Evolutionary conservation across 2,113 vertebrate genomes (phyloP).

Genomic region (Clarias magur): DNA sequence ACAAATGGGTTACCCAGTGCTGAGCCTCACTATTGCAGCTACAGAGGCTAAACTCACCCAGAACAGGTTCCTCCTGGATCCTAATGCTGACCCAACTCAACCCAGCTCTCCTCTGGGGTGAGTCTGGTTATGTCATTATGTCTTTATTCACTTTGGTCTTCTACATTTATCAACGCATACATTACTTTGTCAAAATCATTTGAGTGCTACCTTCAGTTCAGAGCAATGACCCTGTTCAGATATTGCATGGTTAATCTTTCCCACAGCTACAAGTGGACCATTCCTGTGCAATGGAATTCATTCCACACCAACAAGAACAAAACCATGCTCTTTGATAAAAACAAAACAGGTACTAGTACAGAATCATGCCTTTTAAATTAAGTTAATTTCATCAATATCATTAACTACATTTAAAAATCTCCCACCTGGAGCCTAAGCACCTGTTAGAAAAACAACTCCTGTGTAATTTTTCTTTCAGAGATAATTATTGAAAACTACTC

Average conservation of each 20-base stretch:
- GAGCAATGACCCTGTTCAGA: not conserved
- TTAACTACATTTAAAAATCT: not conserved
- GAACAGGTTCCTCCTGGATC: slow-evolving; percentile 86
- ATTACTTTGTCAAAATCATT: not conserved
- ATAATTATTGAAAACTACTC: slow-evolving; percentile 59
- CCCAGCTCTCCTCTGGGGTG: slow-evolving; percentile 79
- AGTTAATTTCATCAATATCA: not conserved
- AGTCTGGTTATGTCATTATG: slow-evolving; percentile 36
- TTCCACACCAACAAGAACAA: slow-evolving; percentile 41
- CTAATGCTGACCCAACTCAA: slow-evolving; percentile 72
- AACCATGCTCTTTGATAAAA: slow-evolving; percentile 69
- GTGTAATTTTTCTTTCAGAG: slow-evolving; percentile 64
- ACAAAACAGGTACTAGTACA: slow-evolving; percentile 70
- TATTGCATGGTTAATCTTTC: slow-evolving; percentile 23
- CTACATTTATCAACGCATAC: not conserved
- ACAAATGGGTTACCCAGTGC: slow-evolving; percentile 94
- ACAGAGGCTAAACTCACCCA: slow-evolving; percentile 68
- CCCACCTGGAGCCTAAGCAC: not conserved
- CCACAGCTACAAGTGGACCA: slow-evolving; percentile 91
- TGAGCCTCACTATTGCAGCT: slow-evolving; percentile 67
- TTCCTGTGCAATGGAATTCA: slow-evolving; percentile 81
- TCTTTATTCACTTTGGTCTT: not conserved
- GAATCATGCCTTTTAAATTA: not conserved
- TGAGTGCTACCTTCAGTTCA: not conserved
- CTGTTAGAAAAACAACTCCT: not conserved